These are phyloP conservation scores for Clistopyga incitator DNA, from an alignment of 2,888 invertebrate species.

Conservation along the genomic window DNA sequence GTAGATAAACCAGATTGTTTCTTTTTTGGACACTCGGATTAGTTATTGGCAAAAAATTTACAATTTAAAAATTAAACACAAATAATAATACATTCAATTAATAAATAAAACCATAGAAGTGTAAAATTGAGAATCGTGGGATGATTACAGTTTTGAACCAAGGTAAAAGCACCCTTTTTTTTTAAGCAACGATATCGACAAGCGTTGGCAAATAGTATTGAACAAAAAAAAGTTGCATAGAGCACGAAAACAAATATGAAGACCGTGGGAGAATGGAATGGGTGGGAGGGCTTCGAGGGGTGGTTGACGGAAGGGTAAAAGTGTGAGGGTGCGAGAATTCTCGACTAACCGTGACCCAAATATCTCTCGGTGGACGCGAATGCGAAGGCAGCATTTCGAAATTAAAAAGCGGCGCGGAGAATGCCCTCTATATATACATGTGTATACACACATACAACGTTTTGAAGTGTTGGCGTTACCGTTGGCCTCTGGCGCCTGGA, in stretches of 20 bases:
- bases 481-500: constrained; percentile 25
- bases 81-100: too few species aligned
- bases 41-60: too few species aligned
- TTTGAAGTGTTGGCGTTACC: not conserved
- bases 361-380: constrained; percentile 65
- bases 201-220: constrained; percentile 10
- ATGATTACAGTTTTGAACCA: too few species aligned
- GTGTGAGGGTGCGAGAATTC: constrained; percentile 54
- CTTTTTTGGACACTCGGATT: too few species aligned
- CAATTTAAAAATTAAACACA: too few species aligned
- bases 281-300: constrained; percentile 17
- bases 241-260: constrained; percentile 51
- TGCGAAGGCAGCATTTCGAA: constrained; percentile 67
- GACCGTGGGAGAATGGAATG: not conserved
- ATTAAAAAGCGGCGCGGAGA: constrained; percentile 68
- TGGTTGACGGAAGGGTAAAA: constrained; percentile 10
- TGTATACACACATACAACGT: constrained; percentile 8
- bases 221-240: constrained; percentile 21
- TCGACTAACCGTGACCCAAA: constrained; percentile 68
- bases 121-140: too few species aligned
- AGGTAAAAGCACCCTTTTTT: constrained; percentile 9
- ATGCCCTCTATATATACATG: not conserved
- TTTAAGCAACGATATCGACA: not conserved
- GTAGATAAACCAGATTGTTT: too few species aligned
- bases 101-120: too few species aligned